Conservation (phyloP, 2,113 vertebrate genomes). For the Ifrita kowaldi region DNA sequence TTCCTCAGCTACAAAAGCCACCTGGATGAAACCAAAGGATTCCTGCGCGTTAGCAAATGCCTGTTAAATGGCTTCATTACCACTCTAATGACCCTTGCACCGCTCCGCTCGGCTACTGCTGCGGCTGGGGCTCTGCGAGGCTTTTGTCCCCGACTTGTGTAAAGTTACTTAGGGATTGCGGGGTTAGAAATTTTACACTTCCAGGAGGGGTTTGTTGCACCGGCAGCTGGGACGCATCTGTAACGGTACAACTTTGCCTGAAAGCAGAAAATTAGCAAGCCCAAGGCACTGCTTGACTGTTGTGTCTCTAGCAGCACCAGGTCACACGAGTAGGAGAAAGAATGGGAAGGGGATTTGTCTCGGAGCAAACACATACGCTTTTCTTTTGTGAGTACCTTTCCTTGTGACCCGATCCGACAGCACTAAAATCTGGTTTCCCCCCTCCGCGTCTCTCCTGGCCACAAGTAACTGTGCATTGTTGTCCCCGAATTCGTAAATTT, state of each 20-base stretch:
- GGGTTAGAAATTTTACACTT: constrained; percentile 89
- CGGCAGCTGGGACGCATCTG: constrained; percentile 93
- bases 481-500: neutral
- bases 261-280: constrained; percentile 79
- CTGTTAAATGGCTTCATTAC: constrained; percentile 76
- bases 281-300: constrained; percentile 47
- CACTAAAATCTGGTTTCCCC: neutral
- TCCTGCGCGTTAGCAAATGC: constrained; percentile 41
- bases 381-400: neutral
- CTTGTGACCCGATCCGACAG: neutral
- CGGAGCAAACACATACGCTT: neutral
- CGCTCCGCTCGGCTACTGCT: constrained; percentile 66
- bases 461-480: neutral
- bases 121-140: constrained; percentile 58
- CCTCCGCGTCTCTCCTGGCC: neutral
- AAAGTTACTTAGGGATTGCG: constrained; percentile 73
- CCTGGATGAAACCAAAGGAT: constrained; percentile 53
- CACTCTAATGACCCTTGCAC: constrained; percentile 72
- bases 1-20: constrained; percentile 37
- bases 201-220: constrained; percentile 53
- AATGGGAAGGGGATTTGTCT: constrained; percentile 57
- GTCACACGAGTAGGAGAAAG: constrained; percentile 41
- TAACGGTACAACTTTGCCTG: constrained; percentile 84
- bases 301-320: constrained; percentile 58
- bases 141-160: constrained; percentile 72